Conservation (phyloP, 2,113 vertebrate species). For the Nerophis lumbriciformis region DNA sequence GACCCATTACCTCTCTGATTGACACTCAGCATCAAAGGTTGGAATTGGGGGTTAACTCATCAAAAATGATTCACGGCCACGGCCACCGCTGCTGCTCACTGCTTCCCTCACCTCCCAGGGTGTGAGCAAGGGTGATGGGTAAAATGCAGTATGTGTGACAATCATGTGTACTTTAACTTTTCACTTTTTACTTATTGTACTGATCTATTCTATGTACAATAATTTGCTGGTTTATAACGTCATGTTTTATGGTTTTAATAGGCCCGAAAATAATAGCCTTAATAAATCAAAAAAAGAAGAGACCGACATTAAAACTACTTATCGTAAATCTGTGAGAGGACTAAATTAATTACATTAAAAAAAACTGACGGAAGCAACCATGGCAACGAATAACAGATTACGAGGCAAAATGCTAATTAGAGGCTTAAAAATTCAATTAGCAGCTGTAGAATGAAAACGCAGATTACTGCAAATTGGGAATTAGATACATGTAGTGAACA, state of each 20-base stretch:
- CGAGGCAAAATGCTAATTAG: conserved; percentile 49
- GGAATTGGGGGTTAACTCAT: too few species aligned
- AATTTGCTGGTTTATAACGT: not conserved
- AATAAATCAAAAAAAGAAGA: not conserved
- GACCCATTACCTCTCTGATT: too few species aligned
- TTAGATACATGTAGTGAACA: conserved; percentile 48
- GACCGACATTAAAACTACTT: not conserved
- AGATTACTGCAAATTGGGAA: conserved; percentile 38
- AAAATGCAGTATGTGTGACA: too few species aligned
- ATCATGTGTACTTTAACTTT: not conserved
- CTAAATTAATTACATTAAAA: not conserved
- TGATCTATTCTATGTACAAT: not conserved
- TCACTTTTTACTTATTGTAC: not conserved
- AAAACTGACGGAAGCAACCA: conserved; percentile 9
- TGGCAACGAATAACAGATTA: conserved; percentile 30
- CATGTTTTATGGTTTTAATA: too few species aligned
- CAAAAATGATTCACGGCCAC: too few species aligned
- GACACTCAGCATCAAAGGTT: too few species aligned
- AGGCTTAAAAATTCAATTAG: conserved; percentile 13
- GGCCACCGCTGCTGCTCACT: too few species aligned
- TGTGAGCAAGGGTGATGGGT: too few species aligned
- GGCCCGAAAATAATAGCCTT: not conserved
- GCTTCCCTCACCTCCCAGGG: too few species aligned
- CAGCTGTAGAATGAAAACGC: conserved; percentile 6
- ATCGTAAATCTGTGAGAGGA: not conserved